Evolutionary conservation across 2,113 vertebrate species (phyloP), one percentile per base, ranked within the genome.

Genomic region (Platycercus adscitus): DNA sequence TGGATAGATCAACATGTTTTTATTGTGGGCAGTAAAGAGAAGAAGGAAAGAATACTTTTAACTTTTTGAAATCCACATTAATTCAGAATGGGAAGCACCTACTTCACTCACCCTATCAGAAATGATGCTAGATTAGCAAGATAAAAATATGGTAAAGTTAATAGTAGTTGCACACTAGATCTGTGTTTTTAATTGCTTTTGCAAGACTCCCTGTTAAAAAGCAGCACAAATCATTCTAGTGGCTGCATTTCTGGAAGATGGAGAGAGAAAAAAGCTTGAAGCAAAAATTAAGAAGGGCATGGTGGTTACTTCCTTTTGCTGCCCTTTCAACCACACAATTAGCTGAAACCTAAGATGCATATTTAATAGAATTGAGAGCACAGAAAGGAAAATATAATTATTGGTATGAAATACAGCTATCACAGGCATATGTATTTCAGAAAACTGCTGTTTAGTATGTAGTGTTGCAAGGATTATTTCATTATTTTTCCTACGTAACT

Each of bases 1-100:
- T 77, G 82, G n/a, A 77, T 65, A 63, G 71, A 65, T 93, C 71
- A 92, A 63, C 64, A 47, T 66, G n/a, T 91, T 94, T 96, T 80
- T 81, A 78, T 47, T 73, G 46, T 11, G 44, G 79, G 23, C 53
- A 89, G 15, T 26, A 13, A 31, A 60, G 53, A 29, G 50, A 94
- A 75, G 25, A 88, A 41, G 44, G 69, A 68, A 82, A 73, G 4
- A 80, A 44, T 55, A 63, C 6, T 86, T 66, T 50, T 31, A 46
- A 7, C 50, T 35, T 89, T 87, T 41, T 75, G 53, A 70, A 91
- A 83, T 77, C 24, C 29, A 28, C 26, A 25, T 83, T 89, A 17
- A 43, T 88, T 28, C 28, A 64, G 58, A 56, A 72, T 61, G 53
- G n/a, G 56, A 82, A 87, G 35, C 31, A 81, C 35, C 19, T 52